A percentile compares a stretch with the other conserved stretches of the same genome.
phyloP scores from a whole-genome alignment of 2,113 vertebrate species.

The Tursiops truncatus region DNA sequence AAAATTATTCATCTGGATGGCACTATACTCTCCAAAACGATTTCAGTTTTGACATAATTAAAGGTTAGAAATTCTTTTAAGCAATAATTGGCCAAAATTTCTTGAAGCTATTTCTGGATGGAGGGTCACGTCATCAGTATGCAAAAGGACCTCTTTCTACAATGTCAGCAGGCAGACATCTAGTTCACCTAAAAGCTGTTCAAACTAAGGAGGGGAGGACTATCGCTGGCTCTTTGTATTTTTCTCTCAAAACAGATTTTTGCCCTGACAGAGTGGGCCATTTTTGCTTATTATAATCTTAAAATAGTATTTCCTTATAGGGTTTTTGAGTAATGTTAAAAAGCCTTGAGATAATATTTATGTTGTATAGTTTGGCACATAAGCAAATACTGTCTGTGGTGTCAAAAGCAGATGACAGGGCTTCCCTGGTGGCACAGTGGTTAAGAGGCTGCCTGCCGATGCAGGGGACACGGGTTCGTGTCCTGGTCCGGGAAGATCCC shows the following conservation, averaged over 20 bases:
- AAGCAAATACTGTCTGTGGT: background rate
- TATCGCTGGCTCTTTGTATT: background rate
- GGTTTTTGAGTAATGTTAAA: background rate
- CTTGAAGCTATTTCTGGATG: background rate
- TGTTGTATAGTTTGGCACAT: background rate
- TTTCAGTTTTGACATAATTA: constrained; percentile 4
- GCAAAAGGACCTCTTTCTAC: background rate
- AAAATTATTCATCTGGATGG: background rate
- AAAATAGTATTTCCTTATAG: background rate
- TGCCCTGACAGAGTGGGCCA: background rate
- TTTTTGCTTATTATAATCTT: background rate
- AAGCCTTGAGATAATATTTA: background rate
- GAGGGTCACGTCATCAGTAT: background rate
- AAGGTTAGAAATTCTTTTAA: background rate
- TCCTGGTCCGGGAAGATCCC: no score
- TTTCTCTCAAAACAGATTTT: background rate
- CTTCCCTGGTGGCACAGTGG: no score
- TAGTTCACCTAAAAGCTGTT: background rate
- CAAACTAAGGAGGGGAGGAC: background rate
- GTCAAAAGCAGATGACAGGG: background rate
- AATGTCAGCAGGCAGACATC: background rate
- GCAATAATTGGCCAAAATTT: background rate
- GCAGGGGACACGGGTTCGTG: no score
- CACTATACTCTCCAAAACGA: background rate
- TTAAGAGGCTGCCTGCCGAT: no score